Evolutionary conservation across 2,113 vertebrate species (phyloP).

Genomic region (Lates calcarifer): DNA sequence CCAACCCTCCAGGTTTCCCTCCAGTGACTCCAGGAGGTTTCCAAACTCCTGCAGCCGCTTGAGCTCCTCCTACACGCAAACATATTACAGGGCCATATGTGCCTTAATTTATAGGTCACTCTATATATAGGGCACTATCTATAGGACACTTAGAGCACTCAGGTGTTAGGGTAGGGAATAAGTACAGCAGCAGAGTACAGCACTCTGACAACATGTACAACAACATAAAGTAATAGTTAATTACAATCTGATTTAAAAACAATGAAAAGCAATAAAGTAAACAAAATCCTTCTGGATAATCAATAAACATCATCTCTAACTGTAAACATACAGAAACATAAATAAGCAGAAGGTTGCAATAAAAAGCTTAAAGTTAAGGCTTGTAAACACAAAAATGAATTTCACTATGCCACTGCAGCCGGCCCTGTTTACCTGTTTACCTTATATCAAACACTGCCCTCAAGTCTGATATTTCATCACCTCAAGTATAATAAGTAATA

Average conservation of each 20-base stretch:
- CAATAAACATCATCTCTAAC: neutral
- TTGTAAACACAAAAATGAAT: neutral
- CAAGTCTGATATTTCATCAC: neutral
- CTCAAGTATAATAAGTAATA: neutral
- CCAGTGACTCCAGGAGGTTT: conserved; percentile 80
- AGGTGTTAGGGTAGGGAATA: neutral
- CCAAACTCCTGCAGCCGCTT: conserved; percentile 86
- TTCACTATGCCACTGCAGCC: neutral
- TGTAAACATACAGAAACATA: neutral
- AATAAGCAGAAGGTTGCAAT: neutral
- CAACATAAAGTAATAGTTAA: neutral
- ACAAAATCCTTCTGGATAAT: neutral
- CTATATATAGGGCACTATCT: no score
- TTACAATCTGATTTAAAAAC: no score
- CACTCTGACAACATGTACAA: neutral
- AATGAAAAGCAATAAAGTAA: neutral
- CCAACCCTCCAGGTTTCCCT: conserved; percentile 83
- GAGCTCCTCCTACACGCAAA: conserved; percentile 76
- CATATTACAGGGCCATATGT: neutral
- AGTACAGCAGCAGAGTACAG: no score
- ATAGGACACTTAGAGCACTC: neutral
- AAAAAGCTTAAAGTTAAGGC: neutral
- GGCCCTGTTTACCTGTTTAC: neutral
- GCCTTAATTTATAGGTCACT: conserved; percentile 51
- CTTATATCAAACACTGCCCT: neutral